Evolutionary conservation across 1,140 invertebrate genomes (phyloP).

Genomic region (Drosophila eugracilis): DNA sequence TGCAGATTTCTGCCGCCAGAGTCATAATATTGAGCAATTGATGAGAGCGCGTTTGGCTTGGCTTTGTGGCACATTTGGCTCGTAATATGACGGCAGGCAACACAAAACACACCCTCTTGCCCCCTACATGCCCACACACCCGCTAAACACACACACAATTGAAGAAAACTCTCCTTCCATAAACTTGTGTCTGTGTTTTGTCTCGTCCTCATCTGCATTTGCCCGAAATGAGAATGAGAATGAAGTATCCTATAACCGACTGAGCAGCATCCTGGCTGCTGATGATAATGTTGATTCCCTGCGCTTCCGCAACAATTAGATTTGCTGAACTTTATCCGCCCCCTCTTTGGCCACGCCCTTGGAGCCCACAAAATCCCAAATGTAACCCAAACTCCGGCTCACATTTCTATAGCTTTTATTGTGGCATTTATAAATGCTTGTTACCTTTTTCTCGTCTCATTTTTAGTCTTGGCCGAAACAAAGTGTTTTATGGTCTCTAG

Average conservation of each 20-base stretch:
- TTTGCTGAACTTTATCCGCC: slow-evolving; percentile 63
- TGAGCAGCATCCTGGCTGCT: slow-evolving; percentile 62
- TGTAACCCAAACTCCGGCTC: slow-evolving; percentile 21
- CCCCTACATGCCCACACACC: background rate
- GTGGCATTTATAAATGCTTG: slow-evolving; percentile 49
- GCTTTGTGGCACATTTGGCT: slow-evolving; percentile 54
- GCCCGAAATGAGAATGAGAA: slow-evolving; percentile 49
- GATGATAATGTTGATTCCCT: slow-evolving; percentile 82
- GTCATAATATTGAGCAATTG: slow-evolving; percentile 78
- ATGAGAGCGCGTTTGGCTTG: slow-evolving; percentile 53
- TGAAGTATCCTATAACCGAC: slow-evolving; percentile 64
- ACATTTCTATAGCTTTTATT: slow-evolving; percentile 44
- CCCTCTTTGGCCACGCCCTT: background rate
- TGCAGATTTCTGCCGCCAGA: slow-evolving; percentile 61
- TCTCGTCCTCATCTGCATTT: slow-evolving; percentile 61
- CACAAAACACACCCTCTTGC: slow-evolving; percentile 39
- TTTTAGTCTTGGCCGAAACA: slow-evolving; percentile 28
- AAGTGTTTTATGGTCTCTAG: slow-evolving; percentile 53
- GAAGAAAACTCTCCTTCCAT: slow-evolving; percentile 16
- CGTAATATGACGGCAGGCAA: slow-evolving; percentile 80
- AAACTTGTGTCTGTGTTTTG: slow-evolving; percentile 34
- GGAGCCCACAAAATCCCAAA: slow-evolving; percentile 6
- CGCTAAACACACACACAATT: slow-evolving; percentile 4
- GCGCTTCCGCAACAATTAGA: slow-evolving; percentile 81
- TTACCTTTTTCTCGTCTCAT: slow-evolving; percentile 47